Evolutionary conservation across 2,113 vertebrate species (phyloP).

Genomic region (Stegastes partitus): DNA sequence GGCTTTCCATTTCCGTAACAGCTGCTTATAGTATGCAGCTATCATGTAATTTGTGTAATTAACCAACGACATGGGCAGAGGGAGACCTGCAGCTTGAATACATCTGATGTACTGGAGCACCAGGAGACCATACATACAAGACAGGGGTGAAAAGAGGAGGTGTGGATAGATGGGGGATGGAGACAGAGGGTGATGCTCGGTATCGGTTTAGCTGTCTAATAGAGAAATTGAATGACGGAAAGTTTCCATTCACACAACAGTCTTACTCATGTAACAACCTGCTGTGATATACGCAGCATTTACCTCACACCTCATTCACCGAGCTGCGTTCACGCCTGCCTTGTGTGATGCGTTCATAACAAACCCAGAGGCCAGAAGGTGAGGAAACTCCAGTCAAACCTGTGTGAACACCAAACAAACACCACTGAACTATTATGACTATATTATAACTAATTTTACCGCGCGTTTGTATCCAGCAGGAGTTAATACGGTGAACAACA

Average conservation of each 20-base stretch:
- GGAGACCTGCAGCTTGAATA: not conserved
- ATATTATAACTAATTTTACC: not conserved
- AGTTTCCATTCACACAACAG: not conserved
- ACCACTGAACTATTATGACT: not conserved
- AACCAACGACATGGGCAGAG: not conserved
- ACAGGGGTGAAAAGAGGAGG: not conserved
- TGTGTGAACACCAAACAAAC: not conserved
- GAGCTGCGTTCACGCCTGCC: slow-evolving; percentile 29
- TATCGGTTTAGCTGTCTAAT: not conserved
- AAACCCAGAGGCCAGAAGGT: slow-evolving; percentile 7
- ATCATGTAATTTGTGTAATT: not conserved
- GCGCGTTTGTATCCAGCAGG: not conserved
- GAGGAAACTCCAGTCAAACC: slow-evolving; percentile 2
- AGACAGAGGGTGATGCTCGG: not conserved
- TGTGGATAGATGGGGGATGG: not conserved
- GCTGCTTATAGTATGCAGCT: not conserved
- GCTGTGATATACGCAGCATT: slow-evolving; percentile 19
- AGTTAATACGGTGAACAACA: not conserved
- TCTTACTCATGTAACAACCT: slow-evolving; percentile 20
- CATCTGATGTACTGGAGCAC: not conserved
- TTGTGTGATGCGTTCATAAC: slow-evolving; percentile 9
- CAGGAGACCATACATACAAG: not conserved
- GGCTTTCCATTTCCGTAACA: not conserved
- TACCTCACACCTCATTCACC: slow-evolving; percentile 32
- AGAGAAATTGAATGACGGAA: not conserved